Evolutionary conservation across 2,113 vertebrate species (phyloP), one percentile per base, ranked within the genome.

Genomic region (Psittacula cyanocephala): DNA sequence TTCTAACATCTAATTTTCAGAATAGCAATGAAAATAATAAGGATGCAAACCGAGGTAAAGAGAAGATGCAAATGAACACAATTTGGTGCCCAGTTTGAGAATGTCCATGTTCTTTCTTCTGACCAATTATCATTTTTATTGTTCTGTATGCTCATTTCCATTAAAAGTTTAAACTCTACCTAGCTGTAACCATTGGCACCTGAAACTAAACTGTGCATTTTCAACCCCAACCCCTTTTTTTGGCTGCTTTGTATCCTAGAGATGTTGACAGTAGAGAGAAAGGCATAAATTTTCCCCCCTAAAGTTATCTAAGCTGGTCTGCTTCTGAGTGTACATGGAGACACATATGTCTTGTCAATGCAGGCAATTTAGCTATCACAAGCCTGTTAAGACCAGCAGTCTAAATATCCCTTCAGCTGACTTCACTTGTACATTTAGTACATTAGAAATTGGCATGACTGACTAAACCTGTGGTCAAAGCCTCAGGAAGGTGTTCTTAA

Each of bases 361-460:
- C 11, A 17, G 79, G 8, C 39, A 67, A 2, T 27, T 7, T 52
- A 65, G 41, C 65, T 28, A 2, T 3, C 16, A 33, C 47, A 76
- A 52, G 39, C 31, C 44, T 29, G 8, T 19, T n/a, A 65, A 53
- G 49, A 55, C 23, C 37, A 35, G 29, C 31, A 35, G 46, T 22
- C 28, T 17, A 13, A 71, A 35, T 3, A 67, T 19, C 11, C 11
- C 64, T 71, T 39, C 24, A 10, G 22, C 13, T 19, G 15, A 22
- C n/a, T 23, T 49, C 27, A 3, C 39, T 25, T 41, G 29, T 2
- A 0, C 1, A 2, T 31, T n/a, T 47, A 46, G 10, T 25, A 2
- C 1, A 3, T 2, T 18, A 46, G 50, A 44, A 71, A 60, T 6
- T 0, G 27, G 18, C 53, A 59, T 20, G 17, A 10, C 4, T n/a